phyloP scores from a whole-genome alignment of 2,797 vertebrate genomes.

The Micromesistius poutassou region DNA sequence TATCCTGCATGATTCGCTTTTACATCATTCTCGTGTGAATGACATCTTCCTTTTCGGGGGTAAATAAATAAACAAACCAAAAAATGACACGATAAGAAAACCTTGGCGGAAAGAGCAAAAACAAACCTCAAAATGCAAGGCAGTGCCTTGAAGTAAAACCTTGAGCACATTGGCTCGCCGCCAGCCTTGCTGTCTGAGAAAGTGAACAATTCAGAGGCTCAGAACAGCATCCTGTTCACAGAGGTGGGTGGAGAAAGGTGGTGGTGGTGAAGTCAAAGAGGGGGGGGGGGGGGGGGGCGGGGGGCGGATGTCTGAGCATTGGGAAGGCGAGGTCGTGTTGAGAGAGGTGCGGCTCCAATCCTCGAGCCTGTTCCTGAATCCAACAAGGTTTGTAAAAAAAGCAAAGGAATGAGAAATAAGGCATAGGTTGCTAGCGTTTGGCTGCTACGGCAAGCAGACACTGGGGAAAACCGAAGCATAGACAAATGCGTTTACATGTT shows the following conservation, averaged over 20 bases:
- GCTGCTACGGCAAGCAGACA: slow-evolving; percentile 35
- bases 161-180: slow-evolving; percentile 28
- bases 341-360: slow-evolving; percentile 43
- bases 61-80: neutral
- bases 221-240: slow-evolving; percentile 24
- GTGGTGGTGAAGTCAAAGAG: too few species aligned
- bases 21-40: neutral
- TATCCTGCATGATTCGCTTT: neutral
- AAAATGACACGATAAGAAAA: neutral
- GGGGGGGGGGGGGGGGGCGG: neutral
- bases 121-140: neutral
- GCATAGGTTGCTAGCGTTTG: neutral
- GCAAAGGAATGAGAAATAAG: too few species aligned
- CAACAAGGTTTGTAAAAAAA: slow-evolving; percentile 49
- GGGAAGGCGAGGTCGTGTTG: slow-evolving; percentile 51
- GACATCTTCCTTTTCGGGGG: neutral
- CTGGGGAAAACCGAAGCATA: slow-evolving; percentile 27
- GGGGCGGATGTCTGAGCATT: slow-evolving; percentile 28
- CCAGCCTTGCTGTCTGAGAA: slow-evolving; percentile 28
- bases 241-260: slow-evolving; percentile 21
- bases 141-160: slow-evolving; percentile 26
- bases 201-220: slow-evolving; percentile 33
- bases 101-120: too few species aligned
- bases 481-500: too few species aligned
- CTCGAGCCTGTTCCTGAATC: slow-evolving; percentile 36